phyloP scores from a whole-genome alignment of 2,113 vertebrate species.

The Nothocercus julius region DNA sequence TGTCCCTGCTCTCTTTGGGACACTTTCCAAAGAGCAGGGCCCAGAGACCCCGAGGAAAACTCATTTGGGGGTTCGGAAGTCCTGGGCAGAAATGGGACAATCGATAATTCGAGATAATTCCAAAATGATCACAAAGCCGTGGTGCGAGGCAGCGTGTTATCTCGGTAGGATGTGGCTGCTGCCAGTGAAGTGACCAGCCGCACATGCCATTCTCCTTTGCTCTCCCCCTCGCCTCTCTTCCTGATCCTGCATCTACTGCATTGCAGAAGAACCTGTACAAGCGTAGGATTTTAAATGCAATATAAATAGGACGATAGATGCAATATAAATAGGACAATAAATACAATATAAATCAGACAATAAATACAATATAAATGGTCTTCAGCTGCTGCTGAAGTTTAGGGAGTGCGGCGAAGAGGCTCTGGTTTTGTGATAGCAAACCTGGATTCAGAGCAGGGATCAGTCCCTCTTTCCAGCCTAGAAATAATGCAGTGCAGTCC shows the following conservation, averaged over 20 bases:
- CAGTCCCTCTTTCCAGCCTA: not conserved
- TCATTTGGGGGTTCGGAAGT: not conserved
- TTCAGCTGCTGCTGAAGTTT: not conserved
- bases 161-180: not conserved
- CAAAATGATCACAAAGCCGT: not conserved
- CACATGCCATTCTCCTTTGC: not conserved
- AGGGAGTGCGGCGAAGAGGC: not conserved
- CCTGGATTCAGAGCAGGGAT: not conserved
- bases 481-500: not conserved
- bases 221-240: not conserved
- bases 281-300: not conserved
- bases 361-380: too few species aligned
- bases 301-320: too few species aligned
- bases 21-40: not conserved
- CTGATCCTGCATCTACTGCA: not conserved
- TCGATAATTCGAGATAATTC: too few species aligned
- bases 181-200: not conserved
- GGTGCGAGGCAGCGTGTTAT: accelerated
- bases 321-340: too few species aligned
- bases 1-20: not conserved
- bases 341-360: too few species aligned
- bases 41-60: not conserved
- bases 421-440: not conserved
- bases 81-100: not conserved
- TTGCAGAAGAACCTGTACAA: not conserved